A percentile compares a stretch with the other conserved stretches of the same genome.
These are phyloP conservation scores for Uropsilus gracilis DNA, from an alignment of 2,113 vertebrate genomes.

Conservation along the genomic window DNA sequence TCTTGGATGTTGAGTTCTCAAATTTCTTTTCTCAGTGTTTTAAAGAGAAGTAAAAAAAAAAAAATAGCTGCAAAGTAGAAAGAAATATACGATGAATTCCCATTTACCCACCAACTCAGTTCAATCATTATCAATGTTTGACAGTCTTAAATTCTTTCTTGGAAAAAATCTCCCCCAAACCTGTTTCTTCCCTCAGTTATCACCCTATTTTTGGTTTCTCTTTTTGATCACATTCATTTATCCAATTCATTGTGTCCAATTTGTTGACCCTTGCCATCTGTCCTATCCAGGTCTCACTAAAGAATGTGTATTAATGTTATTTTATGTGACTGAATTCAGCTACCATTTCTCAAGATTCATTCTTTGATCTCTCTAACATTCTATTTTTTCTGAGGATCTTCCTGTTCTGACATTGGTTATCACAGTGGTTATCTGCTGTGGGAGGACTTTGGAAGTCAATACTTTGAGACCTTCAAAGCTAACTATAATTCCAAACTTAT, in stretches of 20 bases:
- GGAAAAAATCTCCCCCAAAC: not conserved
- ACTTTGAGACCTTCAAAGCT: not conserved
- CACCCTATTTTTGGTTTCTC: not conserved
- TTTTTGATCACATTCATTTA: not conserved
- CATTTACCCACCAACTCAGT: not conserved
- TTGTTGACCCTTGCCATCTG: not conserved
- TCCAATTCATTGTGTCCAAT: not conserved
- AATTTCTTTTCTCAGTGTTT: not conserved
- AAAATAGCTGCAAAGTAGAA: not conserved
- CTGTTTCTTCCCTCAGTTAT: not conserved
- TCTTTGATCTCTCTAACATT: not conserved
- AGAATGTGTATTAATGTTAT: not conserved
- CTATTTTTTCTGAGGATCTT: not conserved
- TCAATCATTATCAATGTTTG: not conserved
- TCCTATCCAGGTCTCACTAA: not conserved
- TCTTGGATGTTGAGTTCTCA: not conserved
- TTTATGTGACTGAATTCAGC: not conserved
- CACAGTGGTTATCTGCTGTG: not conserved
- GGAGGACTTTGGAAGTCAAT: conserved; percentile 35
- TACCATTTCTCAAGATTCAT: not conserved
- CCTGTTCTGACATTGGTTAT: not conserved
- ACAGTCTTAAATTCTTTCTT: not conserved
- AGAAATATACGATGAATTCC: not conserved
- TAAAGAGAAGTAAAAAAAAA: not conserved
- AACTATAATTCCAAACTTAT: not conserved